Evolutionary conservation across 2,113 vertebrate genomes (phyloP).

Genomic region (Garra rufa): DNA sequence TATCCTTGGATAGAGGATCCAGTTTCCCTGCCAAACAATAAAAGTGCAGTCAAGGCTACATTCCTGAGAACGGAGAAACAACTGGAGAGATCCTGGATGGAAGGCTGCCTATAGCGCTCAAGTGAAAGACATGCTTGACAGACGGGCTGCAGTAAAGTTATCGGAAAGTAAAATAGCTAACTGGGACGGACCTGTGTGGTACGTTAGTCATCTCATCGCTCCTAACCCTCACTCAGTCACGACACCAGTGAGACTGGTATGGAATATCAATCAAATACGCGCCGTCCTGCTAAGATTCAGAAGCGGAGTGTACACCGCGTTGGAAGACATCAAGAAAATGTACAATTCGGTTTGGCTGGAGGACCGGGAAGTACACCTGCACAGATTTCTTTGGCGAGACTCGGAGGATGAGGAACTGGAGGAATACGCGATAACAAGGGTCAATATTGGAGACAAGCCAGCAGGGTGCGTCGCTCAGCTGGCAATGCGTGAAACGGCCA

Average conservation of each 20-base stretch:
- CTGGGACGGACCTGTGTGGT: not conserved
- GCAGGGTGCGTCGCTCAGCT: not conserved
- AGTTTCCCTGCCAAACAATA: not conserved
- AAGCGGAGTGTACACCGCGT: too few relatives aligned
- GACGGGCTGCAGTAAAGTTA: not conserved
- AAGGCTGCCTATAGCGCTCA: not conserved
- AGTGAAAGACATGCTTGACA: not conserved
- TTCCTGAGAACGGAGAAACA: not conserved
- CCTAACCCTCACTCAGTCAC: not conserved
- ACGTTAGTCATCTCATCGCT: not conserved
- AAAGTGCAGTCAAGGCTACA: not conserved
- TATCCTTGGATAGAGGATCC: not conserved
- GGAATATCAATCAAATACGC: not conserved
- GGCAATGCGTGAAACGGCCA: not conserved
- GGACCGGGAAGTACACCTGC: not conserved
- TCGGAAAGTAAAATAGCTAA: not conserved
- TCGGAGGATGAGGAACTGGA: not conserved
- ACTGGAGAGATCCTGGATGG: not conserved
- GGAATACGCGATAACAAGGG: not conserved
- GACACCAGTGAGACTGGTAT: not conserved
- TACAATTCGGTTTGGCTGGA: not conserved
- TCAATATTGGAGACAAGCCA: not conserved
- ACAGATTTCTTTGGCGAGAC: not conserved
- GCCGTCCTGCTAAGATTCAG: not conserved
- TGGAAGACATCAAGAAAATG: too few relatives aligned